A percentile compares a stretch with the other conserved stretches of the same genome.
These are phyloP conservation scores for Rhea pennata DNA, from an alignment of 2,113 vertebrate species.

Conservation along the genomic window DNA sequence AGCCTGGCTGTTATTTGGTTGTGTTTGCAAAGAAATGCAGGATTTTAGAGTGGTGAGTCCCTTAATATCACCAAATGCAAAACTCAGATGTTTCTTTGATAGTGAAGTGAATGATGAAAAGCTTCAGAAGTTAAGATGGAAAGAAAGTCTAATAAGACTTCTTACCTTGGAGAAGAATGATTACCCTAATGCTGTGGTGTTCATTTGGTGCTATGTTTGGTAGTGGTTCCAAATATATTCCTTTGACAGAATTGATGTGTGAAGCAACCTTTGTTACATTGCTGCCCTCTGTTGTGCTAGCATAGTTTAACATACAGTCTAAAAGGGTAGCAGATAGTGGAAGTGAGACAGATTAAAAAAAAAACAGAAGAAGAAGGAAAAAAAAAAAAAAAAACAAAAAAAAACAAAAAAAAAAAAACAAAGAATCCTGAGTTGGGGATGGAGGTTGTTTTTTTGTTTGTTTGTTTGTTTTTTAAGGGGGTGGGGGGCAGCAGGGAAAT, in stretches of 20 bases:
- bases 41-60: not conserved
- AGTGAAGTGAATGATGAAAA: not conserved
- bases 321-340: not conserved
- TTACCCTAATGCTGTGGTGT: not conserved
- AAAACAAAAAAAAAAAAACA: not conserved
- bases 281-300: not conserved
- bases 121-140: not conserved
- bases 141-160: not conserved
- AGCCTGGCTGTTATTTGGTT: not conserved
- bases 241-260: not conserved
- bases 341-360: not conserved
- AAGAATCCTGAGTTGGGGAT: not conserved
- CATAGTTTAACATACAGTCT: not conserved
- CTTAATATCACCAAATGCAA: not conserved
- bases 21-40: not conserved
- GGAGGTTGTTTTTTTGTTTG: too few species aligned
- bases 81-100: not conserved
- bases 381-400: too few species aligned
- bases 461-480: too few species aligned
- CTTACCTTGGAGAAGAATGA: not conserved
- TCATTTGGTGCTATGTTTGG: not conserved
- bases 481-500: too few species aligned
- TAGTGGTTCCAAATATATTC: not conserved
- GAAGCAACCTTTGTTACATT: not conserved
- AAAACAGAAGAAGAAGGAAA: too few species aligned